Evolutionary conservation across 2,113 vertebrate genomes (phyloP).

Genomic region (Fulica atra): DNA sequence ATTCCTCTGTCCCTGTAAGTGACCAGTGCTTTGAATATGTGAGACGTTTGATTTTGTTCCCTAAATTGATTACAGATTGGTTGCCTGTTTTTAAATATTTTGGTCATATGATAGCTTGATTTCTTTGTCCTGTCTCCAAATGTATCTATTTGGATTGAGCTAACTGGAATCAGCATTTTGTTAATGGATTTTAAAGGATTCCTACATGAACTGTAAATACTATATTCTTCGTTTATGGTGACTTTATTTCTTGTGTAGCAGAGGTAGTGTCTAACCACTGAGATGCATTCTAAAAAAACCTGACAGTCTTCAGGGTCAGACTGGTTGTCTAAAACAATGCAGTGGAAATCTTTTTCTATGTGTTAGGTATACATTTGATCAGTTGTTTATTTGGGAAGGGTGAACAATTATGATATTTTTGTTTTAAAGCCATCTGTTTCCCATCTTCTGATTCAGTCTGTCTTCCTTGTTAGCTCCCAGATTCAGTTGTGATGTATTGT

Average conservation of each 20-base stretch:
- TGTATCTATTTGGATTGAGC: background rate
- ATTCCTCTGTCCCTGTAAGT: background rate
- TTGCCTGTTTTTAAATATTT: constrained; percentile 1
- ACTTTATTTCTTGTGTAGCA: background rate
- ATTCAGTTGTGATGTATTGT: background rate
- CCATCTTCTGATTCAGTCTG: background rate
- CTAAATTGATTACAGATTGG: background rate
- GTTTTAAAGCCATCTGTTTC: background rate
- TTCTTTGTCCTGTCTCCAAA: background rate
- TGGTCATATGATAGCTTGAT: background rate
- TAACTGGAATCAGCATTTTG: background rate
- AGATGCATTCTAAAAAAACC: background rate
- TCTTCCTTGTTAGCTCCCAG: background rate
- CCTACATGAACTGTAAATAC: background rate
- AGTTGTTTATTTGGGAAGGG: background rate
- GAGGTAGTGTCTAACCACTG: background rate
- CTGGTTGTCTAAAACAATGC: background rate
- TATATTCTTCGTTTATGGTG: background rate
- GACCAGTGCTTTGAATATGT: background rate
- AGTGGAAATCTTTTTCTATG: background rate
- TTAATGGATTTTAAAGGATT: background rate
- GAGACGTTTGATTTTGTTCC: background rate
- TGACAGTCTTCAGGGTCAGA: background rate
- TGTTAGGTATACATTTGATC: background rate
- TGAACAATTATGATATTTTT: background rate